These are phyloP conservation scores for Acleris laterana DNA, from an alignment of 2,888 invertebrate genomes.

Conservation along the genomic window DNA sequence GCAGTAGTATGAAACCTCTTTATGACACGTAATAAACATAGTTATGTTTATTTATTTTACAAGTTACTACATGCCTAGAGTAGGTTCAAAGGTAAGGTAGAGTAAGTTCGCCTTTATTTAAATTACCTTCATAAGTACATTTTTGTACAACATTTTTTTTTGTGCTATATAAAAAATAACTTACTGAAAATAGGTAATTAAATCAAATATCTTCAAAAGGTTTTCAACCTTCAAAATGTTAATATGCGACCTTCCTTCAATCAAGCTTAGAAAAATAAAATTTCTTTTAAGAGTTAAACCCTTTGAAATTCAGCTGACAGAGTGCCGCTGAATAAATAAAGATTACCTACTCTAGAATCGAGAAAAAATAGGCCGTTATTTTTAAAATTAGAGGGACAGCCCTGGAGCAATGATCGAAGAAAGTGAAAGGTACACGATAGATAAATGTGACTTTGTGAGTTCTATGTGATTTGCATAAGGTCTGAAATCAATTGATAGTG, in stretches of 20 bases:
- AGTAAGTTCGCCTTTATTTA: no score
- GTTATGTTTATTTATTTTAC: no score
- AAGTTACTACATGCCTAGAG: no score
- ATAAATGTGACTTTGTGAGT: neutral
- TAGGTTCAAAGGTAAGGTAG: no score
- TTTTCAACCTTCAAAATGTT: neutral
- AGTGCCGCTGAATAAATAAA: conserved; percentile 30
- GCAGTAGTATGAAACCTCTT: no score
- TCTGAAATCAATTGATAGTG: conserved; percentile 14
- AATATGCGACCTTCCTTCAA: conserved; percentile 4
- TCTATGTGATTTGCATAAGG: conserved; percentile 18
- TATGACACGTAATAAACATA: no score
- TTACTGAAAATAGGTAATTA: no score
- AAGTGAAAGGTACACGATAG: conserved; percentile 1
- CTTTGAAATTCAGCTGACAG: conserved; percentile 14
- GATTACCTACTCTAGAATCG: conserved; percentile 15
- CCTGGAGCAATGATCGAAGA: conserved; percentile 8
- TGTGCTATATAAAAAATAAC: no score
- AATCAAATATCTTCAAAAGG: neutral
- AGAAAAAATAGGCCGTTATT: conserved; percentile 1
- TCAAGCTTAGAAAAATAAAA: conserved; percentile 5
- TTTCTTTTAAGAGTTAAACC: conserved; percentile 5
- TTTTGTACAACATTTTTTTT: no score
- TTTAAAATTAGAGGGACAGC: conserved; percentile 3
- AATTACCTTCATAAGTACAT: no score